Evolutionary conservation across 2,797 vertebrate species (phyloP).

Genomic region (Mormyrops attenuatus): DNA sequence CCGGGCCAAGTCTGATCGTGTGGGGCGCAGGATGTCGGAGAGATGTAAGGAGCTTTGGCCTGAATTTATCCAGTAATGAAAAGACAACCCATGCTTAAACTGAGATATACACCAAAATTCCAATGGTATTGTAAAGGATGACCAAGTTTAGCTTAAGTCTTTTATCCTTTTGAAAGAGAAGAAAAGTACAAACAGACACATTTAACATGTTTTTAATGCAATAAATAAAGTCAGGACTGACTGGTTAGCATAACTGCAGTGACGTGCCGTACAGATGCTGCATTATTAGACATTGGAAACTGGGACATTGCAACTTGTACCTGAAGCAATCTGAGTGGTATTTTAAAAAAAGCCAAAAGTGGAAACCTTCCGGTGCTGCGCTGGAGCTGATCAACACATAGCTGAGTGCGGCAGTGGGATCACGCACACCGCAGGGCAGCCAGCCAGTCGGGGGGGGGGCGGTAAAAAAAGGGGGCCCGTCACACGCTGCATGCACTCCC

Average conservation of each 20-base stretch:
- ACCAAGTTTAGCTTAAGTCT: background rate
- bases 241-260: background rate
- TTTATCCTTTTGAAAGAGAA: background rate
- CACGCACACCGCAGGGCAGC: background rate
- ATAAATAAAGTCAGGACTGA: background rate
- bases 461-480: conserved; percentile 37
- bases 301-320: background rate
- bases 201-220: background rate
- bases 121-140: background rate
- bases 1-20: background rate
- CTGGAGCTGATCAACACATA: background rate
- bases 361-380: background rate
- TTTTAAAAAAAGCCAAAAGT: background rate
- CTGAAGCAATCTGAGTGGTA: background rate
- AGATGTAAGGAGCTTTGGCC: background rate
- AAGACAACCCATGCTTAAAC: background rate
- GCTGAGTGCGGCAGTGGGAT: background rate
- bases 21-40: background rate
- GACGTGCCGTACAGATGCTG: background rate
- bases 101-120: background rate
- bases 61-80: background rate
- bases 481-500: conserved; percentile 34
- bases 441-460: background rate
- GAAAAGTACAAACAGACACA: background rate
- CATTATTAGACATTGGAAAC: background rate